Base-by-base conservation (phyloP, 2,888 invertebrate genomes). In the Drosophila mayaguana region DNA sequence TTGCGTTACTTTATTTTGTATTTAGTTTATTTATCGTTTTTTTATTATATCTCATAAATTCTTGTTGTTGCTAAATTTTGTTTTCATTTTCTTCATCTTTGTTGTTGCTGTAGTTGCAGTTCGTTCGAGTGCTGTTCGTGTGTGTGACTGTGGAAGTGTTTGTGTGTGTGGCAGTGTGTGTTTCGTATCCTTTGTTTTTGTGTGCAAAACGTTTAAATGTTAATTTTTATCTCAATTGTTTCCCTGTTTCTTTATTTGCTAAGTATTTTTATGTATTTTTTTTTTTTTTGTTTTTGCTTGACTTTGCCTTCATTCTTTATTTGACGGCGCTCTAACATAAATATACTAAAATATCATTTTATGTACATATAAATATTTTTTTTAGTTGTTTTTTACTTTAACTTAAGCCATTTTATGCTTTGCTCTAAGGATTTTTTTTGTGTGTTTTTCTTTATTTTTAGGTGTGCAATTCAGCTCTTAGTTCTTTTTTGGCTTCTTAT, bases 201-300 rank as follows among this genome's bases (percentile, higher is more conserved):
- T 81, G 85, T 85, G 85, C 72, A 82, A 87, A 84, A 86, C 78
- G 89, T 84, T 84, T 84, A 75, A 87, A 87, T 84, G 89, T 83
- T 83, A 87, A 83, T 88, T 90, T 90, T 34, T 32, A 80, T 85
- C 82, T 90, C 78, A 88, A 88, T 88, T 91, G 84, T 90, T 90
- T 90, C 91, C 91, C 90, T 90, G 91, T 90, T 84, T 91, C 75
- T 87, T 90, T 85, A 87, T 89, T 86, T 89, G 76, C 87, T 88
- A 85, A 85, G 73, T 90, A 79, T 80, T 87, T 72, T 61, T 73
- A 61, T 60, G 43, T 40, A 56, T 48, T 46, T 71, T 70, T 68
- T 67, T 68, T 67, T 70, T 72, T 74, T 73, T 63, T n/a, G 57
- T 59, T 71, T 62, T 64, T 56, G 48, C 63, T 59, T 80, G 63